Conservation (phyloP, 2,888 invertebrate genomes). For the Trichopria drosophilae region DNA sequence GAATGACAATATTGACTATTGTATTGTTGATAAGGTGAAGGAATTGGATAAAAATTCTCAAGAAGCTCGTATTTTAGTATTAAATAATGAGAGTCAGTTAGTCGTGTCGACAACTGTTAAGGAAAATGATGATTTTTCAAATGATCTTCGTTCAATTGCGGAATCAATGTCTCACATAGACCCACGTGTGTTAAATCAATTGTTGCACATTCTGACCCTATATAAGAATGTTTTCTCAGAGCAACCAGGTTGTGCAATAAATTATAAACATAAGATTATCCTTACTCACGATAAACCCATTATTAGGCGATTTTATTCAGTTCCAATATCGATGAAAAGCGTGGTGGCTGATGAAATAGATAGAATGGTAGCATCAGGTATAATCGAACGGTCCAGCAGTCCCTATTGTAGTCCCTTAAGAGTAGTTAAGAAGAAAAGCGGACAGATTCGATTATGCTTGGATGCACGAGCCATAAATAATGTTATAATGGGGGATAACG, state of each 20-base stretch:
- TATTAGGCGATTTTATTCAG: constrained; percentile 35
- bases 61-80: too few relatives aligned
- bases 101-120: too few relatives aligned
- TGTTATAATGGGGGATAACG: constrained; percentile 40
- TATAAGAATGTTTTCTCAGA: constrained; percentile 27
- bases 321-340: constrained; percentile 39
- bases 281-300: constrained; percentile 31
- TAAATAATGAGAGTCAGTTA: too few relatives aligned
- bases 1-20: too few relatives aligned
- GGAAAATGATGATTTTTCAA: too few relatives aligned
- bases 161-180: too few relatives aligned
- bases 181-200: too few relatives aligned
- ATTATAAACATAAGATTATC: constrained; percentile 38
- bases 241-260: constrained; percentile 31
- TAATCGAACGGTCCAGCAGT: constrained; percentile 43
- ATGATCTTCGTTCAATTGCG: too few relatives aligned
- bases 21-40: too few relatives aligned
- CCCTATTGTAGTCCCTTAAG: constrained; percentile 47
- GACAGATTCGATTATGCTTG: constrained; percentile 43
- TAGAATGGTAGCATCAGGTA: constrained; percentile 39
- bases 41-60: too few relatives aligned
- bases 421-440: constrained; percentile 44
- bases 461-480: constrained; percentile 44
- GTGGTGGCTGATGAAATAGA: constrained; percentile 37
- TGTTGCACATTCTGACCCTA: too few relatives aligned